These are phyloP conservation scores for Athalia cordata DNA, from an alignment of 2,888 invertebrate species.

Conservation along the genomic window DNA sequence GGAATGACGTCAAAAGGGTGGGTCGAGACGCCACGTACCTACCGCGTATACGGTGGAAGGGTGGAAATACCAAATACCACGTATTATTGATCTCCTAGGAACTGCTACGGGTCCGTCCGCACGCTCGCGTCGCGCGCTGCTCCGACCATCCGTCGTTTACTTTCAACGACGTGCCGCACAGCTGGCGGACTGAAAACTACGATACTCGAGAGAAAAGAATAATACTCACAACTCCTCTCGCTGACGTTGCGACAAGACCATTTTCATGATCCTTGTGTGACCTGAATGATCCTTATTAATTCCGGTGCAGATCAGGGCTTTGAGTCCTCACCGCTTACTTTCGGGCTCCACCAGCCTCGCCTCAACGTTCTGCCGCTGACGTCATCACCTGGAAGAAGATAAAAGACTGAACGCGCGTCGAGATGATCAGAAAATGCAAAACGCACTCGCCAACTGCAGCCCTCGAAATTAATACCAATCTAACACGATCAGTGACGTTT, in stretches of 20 bases:
- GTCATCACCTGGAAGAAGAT: conserved; percentile 41
- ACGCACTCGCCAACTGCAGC: too few relatives aligned
- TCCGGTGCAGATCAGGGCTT: conserved; percentile 43
- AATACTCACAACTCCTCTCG: conserved; percentile 98
- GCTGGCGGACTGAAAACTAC: background rate
- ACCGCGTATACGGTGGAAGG: background rate
- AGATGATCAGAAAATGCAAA: too few relatives aligned
- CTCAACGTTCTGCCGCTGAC: conserved; percentile 45
- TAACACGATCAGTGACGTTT: too few relatives aligned
- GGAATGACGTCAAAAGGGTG: conserved; percentile 34
- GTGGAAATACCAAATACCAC: conserved; percentile 13
- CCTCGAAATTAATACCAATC: too few relatives aligned
- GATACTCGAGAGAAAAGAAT: conserved; percentile 1
- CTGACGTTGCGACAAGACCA: conserved; percentile 99
- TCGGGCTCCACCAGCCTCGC: conserved; percentile 49
- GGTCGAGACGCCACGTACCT: conserved; percentile 23
- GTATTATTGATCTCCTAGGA: conserved; percentile 23
- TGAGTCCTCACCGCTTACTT: conserved; percentile 46
- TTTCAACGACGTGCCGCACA: too few relatives aligned
- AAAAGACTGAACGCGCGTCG: too few relatives aligned
- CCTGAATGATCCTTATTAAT: conserved; percentile 64
- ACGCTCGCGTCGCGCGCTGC: background rate
- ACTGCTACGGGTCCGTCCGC: conserved; percentile 27
- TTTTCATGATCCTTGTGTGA: conserved; percentile 89
- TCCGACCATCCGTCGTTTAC: too few relatives aligned